Evolutionary conservation across 2,888 invertebrate species (phyloP), one percentile per base, ranked within the genome.

Genomic region (Helobdella robusta): DNA sequence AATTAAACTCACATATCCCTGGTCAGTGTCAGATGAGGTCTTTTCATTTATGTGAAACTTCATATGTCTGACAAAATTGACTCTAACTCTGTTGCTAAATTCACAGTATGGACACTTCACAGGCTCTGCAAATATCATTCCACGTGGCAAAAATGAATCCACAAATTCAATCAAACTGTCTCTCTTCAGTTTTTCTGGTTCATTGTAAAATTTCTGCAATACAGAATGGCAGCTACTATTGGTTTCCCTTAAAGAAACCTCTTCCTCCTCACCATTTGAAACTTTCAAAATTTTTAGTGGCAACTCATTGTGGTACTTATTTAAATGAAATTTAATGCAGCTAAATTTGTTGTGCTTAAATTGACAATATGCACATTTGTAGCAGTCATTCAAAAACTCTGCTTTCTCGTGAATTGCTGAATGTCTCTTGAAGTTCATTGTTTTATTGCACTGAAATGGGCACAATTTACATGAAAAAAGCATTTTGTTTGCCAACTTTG

Each of bases 41-140:
- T 56, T 28, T 28, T 59, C 63, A 35, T 64, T 48, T 32, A 54
- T 35, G 28, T 68, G 68, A 25, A 61, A 44, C 40, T 62, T 68
- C 64, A 68, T 59, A 40, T 68, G 68, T 20, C 66, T 52, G 5
- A 62, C 54, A 44, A 68, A 44, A 44, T 68, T 68, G 40, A 66
- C 36, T 25, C 68, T 34, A 18, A 68, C 68, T 8, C 61, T 59
- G 46, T 68, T 68, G 28, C 63, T 32, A 46, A 62, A 68, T 46
- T 66, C 56, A 25, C 68, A 68, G 40, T 66, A 63, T 36, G 68
- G 62, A 28, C 68, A 68, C 63, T 66, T 68, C 18, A 68, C 62
- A n/a, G 68, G 59, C 25, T 62, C 54, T 28, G 60, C 48, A 54
- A 67, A 68, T 23, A 68, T 68, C 68, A 68, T 68, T 18, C 63